Percentiles rank a stretch among this genome's conserved stretches.
These are phyloP conservation scores for Neodontobutis hainanensis DNA, from an alignment of 2,113 vertebrate genomes.

Conservation along the genomic window DNA sequence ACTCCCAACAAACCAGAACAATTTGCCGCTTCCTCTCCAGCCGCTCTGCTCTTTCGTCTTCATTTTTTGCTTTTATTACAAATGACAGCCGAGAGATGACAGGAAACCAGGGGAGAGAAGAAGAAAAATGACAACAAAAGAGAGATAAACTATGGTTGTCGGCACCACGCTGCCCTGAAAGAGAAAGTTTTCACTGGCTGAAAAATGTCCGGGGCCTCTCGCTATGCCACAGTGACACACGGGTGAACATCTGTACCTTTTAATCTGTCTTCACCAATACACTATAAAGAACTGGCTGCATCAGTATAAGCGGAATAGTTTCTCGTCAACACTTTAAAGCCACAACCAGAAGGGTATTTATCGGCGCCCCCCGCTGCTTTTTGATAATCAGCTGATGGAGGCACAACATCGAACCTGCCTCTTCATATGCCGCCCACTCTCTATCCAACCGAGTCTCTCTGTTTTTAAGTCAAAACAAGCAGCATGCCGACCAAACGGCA, in stretches of 20 bases:
- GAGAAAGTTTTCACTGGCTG: constrained; percentile 4
- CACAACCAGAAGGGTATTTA: neutral
- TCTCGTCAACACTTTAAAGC: neutral
- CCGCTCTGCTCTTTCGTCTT: constrained; percentile 5
- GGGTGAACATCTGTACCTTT: constrained; percentile 3
- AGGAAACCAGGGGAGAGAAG: constrained; percentile 5
- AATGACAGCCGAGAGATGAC: constrained; percentile 13
- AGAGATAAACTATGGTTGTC: constrained; percentile 4
- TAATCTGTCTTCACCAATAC: neutral
- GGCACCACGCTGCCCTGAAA: constrained; percentile 5
- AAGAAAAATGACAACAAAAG: constrained; percentile 12
- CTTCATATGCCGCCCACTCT: neutral
- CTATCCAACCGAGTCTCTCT: neutral
- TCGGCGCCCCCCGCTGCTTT: constrained; percentile 4
- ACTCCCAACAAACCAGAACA: neutral
- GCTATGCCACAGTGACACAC: neutral
- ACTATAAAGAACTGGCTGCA: neutral
- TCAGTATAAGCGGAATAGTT: constrained; percentile 1
- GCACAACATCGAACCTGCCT: neutral
- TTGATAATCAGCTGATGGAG: neutral
- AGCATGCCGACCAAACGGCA: neutral
- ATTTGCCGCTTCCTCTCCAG: neutral
- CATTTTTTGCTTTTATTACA: constrained; percentile 12
- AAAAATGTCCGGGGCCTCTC: neutral
- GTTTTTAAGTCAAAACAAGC: neutral